Conservation (phyloP, 2,797 vertebrate genomes). For the Parauchenoglanis punctatus region DNA sequence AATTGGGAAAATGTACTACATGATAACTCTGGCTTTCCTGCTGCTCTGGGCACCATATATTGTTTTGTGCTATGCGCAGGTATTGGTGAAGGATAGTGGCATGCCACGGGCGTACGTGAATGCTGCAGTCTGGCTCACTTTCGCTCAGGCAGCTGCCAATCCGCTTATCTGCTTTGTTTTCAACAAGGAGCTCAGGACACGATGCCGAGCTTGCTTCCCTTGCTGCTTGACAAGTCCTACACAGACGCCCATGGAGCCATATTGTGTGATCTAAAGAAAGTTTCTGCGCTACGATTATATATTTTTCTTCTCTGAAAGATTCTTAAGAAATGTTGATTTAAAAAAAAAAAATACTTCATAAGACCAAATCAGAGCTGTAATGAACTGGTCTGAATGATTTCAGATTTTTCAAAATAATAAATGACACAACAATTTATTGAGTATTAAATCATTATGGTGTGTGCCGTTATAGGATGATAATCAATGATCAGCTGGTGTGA, state of each 20-base stretch:
- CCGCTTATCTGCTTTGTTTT: slow-evolving; percentile 94
- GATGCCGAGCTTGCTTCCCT: slow-evolving; percentile 85
- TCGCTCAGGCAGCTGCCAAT: slow-evolving; percentile 91
- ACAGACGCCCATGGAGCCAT: slow-evolving; percentile 87
- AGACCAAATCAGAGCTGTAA: not conserved
- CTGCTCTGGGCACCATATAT: slow-evolving; percentile 94
- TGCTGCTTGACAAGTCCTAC: slow-evolving; percentile 82
- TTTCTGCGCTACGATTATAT: not conserved
- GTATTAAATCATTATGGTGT: not conserved
- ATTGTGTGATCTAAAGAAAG: slow-evolving; percentile 73
- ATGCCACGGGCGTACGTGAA: slow-evolving; percentile 90
- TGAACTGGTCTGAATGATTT: not conserved
- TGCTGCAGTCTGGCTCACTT: slow-evolving; percentile 93
- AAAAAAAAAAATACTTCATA: not conserved
- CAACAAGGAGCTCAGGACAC: slow-evolving; percentile 91
- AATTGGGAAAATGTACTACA: slow-evolving; percentile 96
- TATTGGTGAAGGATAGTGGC: slow-evolving; percentile 83
- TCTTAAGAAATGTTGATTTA: not conserved
- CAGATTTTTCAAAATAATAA: not conserved
- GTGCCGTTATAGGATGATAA: not conserved
- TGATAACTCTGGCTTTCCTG: slow-evolving; percentile 90
- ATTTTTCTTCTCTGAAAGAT: not conserved
- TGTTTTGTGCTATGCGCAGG: slow-evolving; percentile 89
- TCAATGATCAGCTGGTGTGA: not conserved
- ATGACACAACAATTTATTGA: too few species aligned